Evolutionary conservation across 2,888 invertebrate species (phyloP).

Genomic region (Oligia strigilis): DNA sequence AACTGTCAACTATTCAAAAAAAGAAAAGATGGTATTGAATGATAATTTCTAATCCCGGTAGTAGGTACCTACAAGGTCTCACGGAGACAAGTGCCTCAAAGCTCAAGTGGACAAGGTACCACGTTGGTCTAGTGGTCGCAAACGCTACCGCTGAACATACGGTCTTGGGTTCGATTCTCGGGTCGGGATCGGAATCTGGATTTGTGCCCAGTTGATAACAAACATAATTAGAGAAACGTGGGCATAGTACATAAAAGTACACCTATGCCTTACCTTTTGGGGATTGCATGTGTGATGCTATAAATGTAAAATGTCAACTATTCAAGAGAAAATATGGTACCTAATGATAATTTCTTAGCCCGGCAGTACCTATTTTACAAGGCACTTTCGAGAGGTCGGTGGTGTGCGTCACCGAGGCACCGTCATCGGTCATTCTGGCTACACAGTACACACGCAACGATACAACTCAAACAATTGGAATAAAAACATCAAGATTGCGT

Average conservation of each 20-base stretch:
- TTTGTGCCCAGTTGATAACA: not conserved
- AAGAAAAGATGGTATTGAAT: not conserved
- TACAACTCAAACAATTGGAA: constrained; percentile 62
- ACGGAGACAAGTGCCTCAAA: not conserved
- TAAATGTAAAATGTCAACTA: not conserved
- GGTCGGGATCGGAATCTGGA: not conserved
- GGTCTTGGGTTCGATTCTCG: not conserved
- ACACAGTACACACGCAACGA: constrained; percentile 37
- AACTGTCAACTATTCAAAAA: constrained; percentile 20
- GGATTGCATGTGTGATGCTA: not conserved
- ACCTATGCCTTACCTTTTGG: not conserved
- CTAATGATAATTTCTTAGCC: constrained; percentile 29
- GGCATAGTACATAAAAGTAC: not conserved
- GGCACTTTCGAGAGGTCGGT: constrained; percentile 63
- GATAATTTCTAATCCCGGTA: too few relatives aligned
- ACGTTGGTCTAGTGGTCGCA: not conserved
- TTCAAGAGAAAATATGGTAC: constrained; percentile 31
- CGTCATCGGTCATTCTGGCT: constrained; percentile 60
- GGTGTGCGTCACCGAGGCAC: constrained; percentile 46
- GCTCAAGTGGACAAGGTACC: not conserved
- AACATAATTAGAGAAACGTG: not conserved
- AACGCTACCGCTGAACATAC: not conserved
- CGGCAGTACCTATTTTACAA: constrained; percentile 28
- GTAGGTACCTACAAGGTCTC: too few relatives aligned
- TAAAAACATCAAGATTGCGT: constrained; percentile 64